These are phyloP conservation scores for Astreopora myriophthalma DNA, from an alignment of 64 coral and sea anemone species.

Conservation along the genomic window DNA sequence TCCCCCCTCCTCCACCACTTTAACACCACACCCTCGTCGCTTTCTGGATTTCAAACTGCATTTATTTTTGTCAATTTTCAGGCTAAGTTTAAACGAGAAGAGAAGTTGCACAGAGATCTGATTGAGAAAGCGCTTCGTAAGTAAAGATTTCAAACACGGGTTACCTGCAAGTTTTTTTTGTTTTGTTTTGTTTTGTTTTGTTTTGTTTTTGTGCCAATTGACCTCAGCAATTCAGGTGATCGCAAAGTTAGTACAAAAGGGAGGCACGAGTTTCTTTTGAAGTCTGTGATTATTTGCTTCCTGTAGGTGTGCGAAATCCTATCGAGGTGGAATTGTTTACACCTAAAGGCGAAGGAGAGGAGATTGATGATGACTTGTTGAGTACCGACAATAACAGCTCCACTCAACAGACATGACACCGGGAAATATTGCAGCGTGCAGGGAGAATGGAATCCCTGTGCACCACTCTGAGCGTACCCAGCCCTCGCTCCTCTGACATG, in stretches of 20 bases:
- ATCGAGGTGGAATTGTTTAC: slow-evolving; percentile 72
- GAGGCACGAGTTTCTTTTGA: background rate
- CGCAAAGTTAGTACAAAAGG: too few species aligned
- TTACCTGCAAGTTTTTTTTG: background rate
- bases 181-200: too few species aligned
- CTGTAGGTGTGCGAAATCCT: slow-evolving; percentile 60
- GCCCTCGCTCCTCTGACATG: too few species aligned
- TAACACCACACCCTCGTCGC: too few species aligned
- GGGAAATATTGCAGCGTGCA: too few species aligned
- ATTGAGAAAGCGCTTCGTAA: slow-evolving; percentile 90
- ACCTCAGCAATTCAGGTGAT: too few species aligned
- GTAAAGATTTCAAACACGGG: background rate
- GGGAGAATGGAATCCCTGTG: too few species aligned
- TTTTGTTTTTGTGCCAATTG: too few species aligned
- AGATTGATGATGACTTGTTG: slow-evolving; percentile 38
- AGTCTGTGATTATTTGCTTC: background rate
- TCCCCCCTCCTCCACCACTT: too few species aligned
- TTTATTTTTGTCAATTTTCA: slow-evolving; percentile 17
- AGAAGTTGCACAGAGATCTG: slow-evolving; percentile 71
- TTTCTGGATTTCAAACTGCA: too few species aligned
- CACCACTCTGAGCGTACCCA: too few species aligned
- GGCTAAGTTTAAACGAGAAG: slow-evolving; percentile 91
- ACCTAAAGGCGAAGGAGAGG: slow-evolving; percentile 54
- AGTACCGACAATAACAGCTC: background rate
- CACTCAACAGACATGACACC: background rate